A percentile compares a stretch with the other conserved stretches of the same genome.
These are phyloP conservation scores for Portunus trituberculatus DNA, from an alignment of 1,140 invertebrate genomes.

Conservation along the genomic window DNA sequence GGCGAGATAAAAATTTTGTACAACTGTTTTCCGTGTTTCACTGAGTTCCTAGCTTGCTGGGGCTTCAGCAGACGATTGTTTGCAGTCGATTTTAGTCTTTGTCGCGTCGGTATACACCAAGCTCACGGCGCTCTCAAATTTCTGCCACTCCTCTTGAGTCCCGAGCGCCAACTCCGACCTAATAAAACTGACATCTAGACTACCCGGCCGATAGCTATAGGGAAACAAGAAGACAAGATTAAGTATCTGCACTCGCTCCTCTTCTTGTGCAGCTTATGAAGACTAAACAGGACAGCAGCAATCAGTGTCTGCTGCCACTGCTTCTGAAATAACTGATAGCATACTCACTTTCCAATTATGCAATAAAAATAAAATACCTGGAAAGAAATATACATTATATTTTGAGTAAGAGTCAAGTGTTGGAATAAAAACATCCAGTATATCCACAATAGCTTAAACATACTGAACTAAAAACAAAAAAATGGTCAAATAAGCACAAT, in stretches of 20 bases:
- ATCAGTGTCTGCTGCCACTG: constrained; percentile 50
- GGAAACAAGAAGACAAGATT: constrained; percentile 65
- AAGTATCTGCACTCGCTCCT: constrained; percentile 48
- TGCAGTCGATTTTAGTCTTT: constrained; percentile 75
- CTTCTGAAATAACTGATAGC: constrained; percentile 56
- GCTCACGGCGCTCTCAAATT: constrained; percentile 69
- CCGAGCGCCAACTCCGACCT: constrained; percentile 74
- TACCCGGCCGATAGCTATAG: constrained; percentile 77
- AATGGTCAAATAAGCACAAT: no score
- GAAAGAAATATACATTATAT: constrained; percentile 9
- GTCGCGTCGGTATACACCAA: constrained; percentile 69
- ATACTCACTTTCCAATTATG: constrained; percentile 54
- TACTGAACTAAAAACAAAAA: no score
- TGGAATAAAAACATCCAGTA: neutral
- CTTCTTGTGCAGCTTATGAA: constrained; percentile 50
- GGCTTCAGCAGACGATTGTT: constrained; percentile 61
- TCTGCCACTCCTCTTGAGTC: constrained; percentile 73
- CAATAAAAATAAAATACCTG: constrained; percentile 36
- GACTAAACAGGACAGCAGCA: constrained; percentile 21
- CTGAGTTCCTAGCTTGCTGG: constrained; percentile 23
- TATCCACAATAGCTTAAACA: no score
- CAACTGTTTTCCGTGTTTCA: neutral
- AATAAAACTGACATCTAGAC: constrained; percentile 75
- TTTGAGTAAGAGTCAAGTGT: neutral
- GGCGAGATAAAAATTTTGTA: neutral